A percentile compares a stretch with the other conserved stretches of the same genome.
phyloP scores from a whole-genome alignment of 2,888 invertebrate genomes.

The Carterocephalus palaemon region DNA sequence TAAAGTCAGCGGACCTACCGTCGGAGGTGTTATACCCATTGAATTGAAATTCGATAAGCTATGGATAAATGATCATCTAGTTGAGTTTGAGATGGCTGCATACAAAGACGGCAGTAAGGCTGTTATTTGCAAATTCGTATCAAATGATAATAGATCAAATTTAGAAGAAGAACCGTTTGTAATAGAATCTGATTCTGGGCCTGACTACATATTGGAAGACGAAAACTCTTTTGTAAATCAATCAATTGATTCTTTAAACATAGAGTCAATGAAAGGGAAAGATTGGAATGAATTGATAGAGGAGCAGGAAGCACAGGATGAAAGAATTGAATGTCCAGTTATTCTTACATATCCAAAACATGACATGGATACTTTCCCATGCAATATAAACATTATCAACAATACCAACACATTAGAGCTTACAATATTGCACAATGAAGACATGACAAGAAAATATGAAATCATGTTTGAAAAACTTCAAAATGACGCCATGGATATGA shows the following conservation, averaged over 20 bases:
- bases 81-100: slow-evolving; percentile 64
- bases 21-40: slow-evolving; percentile 52
- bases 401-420: slow-evolving; percentile 52
- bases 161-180: slow-evolving; percentile 27
- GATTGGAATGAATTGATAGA: slow-evolving; percentile 59
- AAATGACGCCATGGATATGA: slow-evolving; percentile 54
- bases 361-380: slow-evolving; percentile 45
- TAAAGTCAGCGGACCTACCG: slow-evolving; percentile 54
- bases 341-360: slow-evolving; percentile 43
- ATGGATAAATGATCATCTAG: slow-evolving; percentile 69
- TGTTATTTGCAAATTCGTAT: slow-evolving; percentile 45
- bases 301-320: slow-evolving; percentile 43
- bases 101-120: slow-evolving; percentile 57
- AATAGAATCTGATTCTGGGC: slow-evolving; percentile 47
- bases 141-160: slow-evolving; percentile 24
- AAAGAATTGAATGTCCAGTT: slow-evolving; percentile 32
- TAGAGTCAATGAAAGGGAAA: slow-evolving; percentile 39
- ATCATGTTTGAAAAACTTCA: slow-evolving; percentile 74
- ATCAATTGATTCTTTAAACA: slow-evolving; percentile 42
- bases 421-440: slow-evolving; percentile 54
- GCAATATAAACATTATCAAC: slow-evolving; percentile 56
- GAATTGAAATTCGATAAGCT: slow-evolving; percentile 59
- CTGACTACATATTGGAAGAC: slow-evolving; percentile 56
- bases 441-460: slow-evolving; percentile 63
- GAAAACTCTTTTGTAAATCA: slow-evolving; percentile 35